phyloP scores from a whole-genome alignment of 2,113 vertebrate genomes.

The Centropus bengalensis region DNA sequence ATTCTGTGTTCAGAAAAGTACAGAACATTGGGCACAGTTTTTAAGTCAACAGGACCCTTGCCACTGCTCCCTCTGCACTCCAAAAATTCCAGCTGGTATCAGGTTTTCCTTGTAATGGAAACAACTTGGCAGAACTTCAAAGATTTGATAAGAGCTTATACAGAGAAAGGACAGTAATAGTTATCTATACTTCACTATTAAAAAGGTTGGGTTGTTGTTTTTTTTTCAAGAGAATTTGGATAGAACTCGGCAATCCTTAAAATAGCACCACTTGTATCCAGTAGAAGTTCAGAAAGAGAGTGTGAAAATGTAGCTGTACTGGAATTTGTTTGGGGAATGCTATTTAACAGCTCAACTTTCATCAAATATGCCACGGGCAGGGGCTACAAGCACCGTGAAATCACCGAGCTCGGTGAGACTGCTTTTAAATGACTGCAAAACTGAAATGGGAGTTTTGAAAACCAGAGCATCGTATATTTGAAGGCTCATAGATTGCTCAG shows the following conservation, averaged over 20 bases:
- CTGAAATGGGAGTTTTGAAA: background rate
- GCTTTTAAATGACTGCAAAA: background rate
- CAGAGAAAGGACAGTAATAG: slow-evolving; percentile 1
- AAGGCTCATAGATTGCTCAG: background rate
- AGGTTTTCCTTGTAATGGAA: slow-evolving; percentile 67
- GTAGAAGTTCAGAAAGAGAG: background rate
- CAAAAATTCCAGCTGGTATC: slow-evolving; percentile 61
- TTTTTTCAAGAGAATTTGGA: background rate
- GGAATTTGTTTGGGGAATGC: background rate
- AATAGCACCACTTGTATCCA: background rate
- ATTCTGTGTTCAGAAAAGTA: background rate
- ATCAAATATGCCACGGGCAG: background rate
- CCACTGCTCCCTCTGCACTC: background rate
- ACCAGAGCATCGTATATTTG: background rate
- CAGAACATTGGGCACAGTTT: background rate
- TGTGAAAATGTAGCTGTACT: background rate
- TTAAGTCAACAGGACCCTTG: slow-evolving; percentile 12
- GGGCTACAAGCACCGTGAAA: background rate
- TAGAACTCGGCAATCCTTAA: background rate
- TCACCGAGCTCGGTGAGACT: background rate
- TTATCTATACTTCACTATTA: background rate
- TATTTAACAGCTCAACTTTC: slow-evolving; percentile 13
- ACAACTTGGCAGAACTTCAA: slow-evolving; percentile 61
- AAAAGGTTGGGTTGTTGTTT: background rate
- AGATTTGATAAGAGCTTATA: slow-evolving; percentile 48